Base-by-base conservation (phyloP, 2,888 invertebrate genomes). In the Augiades crinisus region DNA sequence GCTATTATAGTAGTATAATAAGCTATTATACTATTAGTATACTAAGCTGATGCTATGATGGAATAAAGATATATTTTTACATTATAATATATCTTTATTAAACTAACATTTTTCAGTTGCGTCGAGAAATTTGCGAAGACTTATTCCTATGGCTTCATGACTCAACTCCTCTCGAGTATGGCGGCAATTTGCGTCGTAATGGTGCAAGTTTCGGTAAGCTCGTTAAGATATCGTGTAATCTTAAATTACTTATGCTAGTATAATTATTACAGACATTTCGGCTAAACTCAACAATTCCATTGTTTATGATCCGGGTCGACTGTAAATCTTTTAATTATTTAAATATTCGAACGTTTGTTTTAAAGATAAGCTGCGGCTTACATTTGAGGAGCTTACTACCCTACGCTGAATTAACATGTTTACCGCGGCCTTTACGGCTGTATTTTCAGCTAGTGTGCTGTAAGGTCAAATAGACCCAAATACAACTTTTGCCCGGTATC, bases 201-300 rank as follows among this genome's bases (percentile, higher is more conserved):
- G 89, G 87, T 89, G 33, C 89, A 89, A 81, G 78, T 89, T 77
- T 86, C 89, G 79, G 89, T 89, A 72, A 80, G 80, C 58, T 55
- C 34, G 14, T 43, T 43, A 43, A 50, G 27, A 36, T 49, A 34
- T 27, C 24, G 19, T 38, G 21, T 13, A 27, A 40, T 31, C 8
- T 33, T 37, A 12, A 21, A 0, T 31, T 3, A 14, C 24, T 31
- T 5, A 38, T 30, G 36, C 21, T 21, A 46, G 12, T 38, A 13
- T 38, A 37, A 47, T 37, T 47, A 30, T 38, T 21, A 37, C 37
- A 30, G 47, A 38, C 37, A 36, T 37, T 27, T 41, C 10, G 7
- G 2, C 16, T 10, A 16, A 41, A 10, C 5, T 30, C 17, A 27
- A 13, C 24, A 41, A 41, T 27, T 30, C 10, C 10, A 14, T 14